These are phyloP conservation scores for Carcharodon carcharias DNA, from an alignment of 2,797 vertebrate species.

Conservation along the genomic window DNA sequence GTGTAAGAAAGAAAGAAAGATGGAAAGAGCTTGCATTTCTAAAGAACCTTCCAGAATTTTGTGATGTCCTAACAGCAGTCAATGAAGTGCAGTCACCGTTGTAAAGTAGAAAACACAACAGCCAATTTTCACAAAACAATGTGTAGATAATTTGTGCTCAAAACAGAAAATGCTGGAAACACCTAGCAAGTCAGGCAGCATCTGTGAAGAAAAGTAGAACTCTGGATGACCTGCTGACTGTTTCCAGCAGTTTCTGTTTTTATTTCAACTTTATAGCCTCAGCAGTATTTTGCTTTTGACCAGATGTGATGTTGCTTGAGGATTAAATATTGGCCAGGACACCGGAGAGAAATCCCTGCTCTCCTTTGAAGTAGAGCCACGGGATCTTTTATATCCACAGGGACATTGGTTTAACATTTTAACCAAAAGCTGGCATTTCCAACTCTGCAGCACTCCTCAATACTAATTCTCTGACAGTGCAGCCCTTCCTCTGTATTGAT, in stretches of 20 bases:
- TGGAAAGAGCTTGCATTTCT: background rate
- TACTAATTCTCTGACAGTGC: too few relatives aligned
- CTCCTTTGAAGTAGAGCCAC: background rate
- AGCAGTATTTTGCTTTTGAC: background rate
- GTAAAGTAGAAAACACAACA: background rate
- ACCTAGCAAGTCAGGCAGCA: background rate
- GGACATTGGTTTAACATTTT: background rate
- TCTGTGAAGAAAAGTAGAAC: background rate
- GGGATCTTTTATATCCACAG: background rate
- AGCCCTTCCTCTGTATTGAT: too few relatives aligned
- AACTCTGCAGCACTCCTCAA: background rate
- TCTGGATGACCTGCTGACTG: background rate
- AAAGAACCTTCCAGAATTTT: background rate
- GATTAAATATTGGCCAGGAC: background rate
- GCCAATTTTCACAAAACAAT: background rate
- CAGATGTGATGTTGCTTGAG: constrained; percentile 10
- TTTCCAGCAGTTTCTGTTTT: background rate
- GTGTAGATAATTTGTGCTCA: background rate
- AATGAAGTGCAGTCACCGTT: background rate
- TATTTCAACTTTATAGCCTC: background rate
- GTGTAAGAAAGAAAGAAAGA: background rate
- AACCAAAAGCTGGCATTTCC: background rate
- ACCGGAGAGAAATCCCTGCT: background rate
- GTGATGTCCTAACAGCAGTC: background rate
- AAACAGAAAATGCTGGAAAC: background rate